Evolutionary conservation across 2,797 vertebrate species (phyloP).

Genomic region (Champsocephalus gunnari): DNA sequence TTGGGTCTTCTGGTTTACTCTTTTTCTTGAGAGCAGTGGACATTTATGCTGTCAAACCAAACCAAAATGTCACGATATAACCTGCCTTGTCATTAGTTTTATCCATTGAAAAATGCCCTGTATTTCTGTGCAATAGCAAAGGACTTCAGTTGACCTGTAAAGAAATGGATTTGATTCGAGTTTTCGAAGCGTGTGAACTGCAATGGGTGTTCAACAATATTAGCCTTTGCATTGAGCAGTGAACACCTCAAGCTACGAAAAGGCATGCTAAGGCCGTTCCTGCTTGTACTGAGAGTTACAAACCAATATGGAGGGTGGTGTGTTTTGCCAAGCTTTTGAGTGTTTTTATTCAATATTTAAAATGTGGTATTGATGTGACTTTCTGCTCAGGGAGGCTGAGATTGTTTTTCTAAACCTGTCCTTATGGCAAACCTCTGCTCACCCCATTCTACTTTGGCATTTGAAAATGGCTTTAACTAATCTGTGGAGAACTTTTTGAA

Average conservation of each 20-base stretch:
- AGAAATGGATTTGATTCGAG: slow-evolving; percentile 64
- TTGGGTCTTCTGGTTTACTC: slow-evolving; percentile 41
- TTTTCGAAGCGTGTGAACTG: slow-evolving; percentile 65
- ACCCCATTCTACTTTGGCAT: slow-evolving; percentile 56
- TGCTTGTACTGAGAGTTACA: slow-evolving; percentile 50
- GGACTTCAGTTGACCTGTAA: slow-evolving; percentile 64
- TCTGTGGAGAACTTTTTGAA: slow-evolving; percentile 50
- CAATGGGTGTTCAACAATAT: slow-evolving; percentile 64
- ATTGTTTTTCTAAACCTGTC: slow-evolving; percentile 71
- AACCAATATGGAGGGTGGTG: slow-evolving; percentile 60
- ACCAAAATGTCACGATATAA: slow-evolving; percentile 71
- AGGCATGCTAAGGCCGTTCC: slow-evolving; percentile 38
- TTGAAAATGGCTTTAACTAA: slow-evolving; percentile 76
- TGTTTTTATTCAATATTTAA: slow-evolving; percentile 81
- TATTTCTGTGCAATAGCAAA: slow-evolving; percentile 79
- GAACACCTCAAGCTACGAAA: slow-evolving; percentile 46
- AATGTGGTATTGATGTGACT: slow-evolving; percentile 79
- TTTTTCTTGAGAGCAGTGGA: slow-evolving; percentile 54
- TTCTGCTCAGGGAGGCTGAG: slow-evolving; percentile 83
- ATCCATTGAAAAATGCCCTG: slow-evolving; percentile 46
- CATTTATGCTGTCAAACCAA: slow-evolving; percentile 76
- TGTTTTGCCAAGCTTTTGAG: slow-evolving; percentile 80
- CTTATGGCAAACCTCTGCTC: slow-evolving; percentile 69
- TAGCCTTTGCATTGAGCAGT: slow-evolving; percentile 63
- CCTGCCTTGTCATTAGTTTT: slow-evolving; percentile 69